These are phyloP conservation scores for Hassar affinis DNA, from an alignment of 2,113 vertebrate genomes.

Conservation along the genomic window DNA sequence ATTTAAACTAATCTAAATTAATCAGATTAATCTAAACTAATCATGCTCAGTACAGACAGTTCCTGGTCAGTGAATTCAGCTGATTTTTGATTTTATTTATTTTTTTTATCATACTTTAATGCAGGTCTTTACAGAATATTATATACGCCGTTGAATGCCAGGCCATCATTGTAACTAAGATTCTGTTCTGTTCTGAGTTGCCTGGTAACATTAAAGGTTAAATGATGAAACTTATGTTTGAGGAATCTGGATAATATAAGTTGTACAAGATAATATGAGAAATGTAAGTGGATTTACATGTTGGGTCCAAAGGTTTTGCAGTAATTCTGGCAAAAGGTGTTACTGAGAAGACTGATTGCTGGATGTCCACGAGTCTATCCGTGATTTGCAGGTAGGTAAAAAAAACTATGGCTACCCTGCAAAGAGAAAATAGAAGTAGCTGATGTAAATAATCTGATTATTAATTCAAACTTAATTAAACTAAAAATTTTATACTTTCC, in stretches of 20 bases:
- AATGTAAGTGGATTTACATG: conserved; percentile 15
- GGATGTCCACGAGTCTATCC: neutral
- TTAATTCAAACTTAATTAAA: neutral
- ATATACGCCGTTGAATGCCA: too few relatives aligned
- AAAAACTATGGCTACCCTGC: conserved; percentile 9
- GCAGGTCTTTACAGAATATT: neutral
- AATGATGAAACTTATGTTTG: neutral
- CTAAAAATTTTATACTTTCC: neutral
- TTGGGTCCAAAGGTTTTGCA: neutral
- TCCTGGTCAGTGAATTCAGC: neutral
- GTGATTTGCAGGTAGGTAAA: conserved; percentile 10
- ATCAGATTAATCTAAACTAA: neutral
- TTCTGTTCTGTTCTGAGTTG: too few relatives aligned
- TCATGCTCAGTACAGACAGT: too few relatives aligned
- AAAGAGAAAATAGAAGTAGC: neutral
- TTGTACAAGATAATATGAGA: neutral
- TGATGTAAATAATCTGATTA: neutral
- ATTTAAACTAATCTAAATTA: neutral
- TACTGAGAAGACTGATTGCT: neutral
- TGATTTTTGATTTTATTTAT: neutral
- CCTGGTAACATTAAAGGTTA: too few relatives aligned
- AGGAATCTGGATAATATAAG: neutral
- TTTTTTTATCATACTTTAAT: neutral
- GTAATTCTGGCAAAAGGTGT: neutral
- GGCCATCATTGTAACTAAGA: too few relatives aligned